Evolutionary conservation across 2,888 invertebrate species (phyloP).

Genomic region (Noctua fimbriata): DNA sequence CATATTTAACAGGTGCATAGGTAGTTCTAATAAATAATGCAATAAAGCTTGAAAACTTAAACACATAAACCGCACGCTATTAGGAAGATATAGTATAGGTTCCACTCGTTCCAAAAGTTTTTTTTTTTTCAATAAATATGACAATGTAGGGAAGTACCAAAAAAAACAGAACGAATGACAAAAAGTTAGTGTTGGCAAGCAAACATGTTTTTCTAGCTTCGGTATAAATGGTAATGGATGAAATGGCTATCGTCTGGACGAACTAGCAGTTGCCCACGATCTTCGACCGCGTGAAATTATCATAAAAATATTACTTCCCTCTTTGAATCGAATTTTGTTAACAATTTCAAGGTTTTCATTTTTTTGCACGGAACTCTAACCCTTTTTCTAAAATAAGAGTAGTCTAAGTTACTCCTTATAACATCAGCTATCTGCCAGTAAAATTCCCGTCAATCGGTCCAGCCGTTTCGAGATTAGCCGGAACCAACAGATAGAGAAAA

Average conservation of each 20-base stretch:
- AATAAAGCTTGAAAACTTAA: neutral
- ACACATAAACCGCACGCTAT: neutral
- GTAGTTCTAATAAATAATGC: neutral
- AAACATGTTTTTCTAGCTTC: constrained; percentile 31
- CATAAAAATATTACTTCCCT: too few species aligned
- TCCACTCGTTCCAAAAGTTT: too few species aligned
- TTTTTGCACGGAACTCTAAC: too few species aligned
- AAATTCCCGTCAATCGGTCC: too few species aligned
- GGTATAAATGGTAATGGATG: constrained; percentile 10
- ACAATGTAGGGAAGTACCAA: constrained; percentile 10
- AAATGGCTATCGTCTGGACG: neutral
- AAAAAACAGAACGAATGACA: neutral
- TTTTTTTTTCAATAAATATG: constrained; percentile 13
- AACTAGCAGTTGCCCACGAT: neutral
- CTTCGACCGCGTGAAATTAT: too few species aligned
- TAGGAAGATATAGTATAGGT: neutral
- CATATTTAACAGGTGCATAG: constrained; percentile 22
- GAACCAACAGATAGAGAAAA: too few species aligned
- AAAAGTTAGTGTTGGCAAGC: constrained; percentile 40
- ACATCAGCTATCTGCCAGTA: too few species aligned
- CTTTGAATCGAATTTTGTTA: too few species aligned
- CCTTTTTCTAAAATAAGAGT: too few species aligned
- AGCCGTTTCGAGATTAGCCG: too few species aligned
- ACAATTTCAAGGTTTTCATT: too few species aligned
- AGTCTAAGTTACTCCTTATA: too few species aligned